phyloP scores from a whole-genome alignment of 2,113 vertebrate genomes.

The Nothobranchius kuhntae region DNA sequence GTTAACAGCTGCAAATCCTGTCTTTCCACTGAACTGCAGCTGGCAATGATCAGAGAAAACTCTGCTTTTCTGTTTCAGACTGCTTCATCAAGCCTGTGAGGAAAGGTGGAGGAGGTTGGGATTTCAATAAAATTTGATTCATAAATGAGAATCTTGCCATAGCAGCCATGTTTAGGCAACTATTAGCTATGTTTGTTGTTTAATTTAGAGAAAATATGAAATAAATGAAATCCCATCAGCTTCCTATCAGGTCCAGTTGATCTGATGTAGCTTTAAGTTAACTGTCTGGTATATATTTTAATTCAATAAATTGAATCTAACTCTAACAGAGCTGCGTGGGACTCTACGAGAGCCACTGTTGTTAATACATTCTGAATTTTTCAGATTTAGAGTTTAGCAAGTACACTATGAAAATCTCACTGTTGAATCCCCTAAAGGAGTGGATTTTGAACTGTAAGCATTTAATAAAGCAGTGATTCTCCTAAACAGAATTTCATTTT shows the following conservation, averaged over 20 bases:
- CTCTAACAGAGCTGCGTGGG: not conserved
- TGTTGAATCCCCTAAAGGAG: too few relatives aligned
- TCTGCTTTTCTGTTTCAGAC: conserved; percentile 10
- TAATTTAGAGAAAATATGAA: not conserved
- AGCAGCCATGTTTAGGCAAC: conserved; percentile 10
- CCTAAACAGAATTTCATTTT: too few relatives aligned
- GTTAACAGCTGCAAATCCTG: not conserved
- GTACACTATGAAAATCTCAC: conserved; percentile 18
- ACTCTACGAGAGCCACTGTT: conserved; percentile 13
- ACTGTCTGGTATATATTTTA: conserved; percentile 5
- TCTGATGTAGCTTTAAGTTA: conserved; percentile 13
- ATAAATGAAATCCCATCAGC: not conserved
- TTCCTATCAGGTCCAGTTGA: not conserved
- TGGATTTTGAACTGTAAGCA: too few relatives aligned
- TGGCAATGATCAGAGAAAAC: conserved; percentile 2
- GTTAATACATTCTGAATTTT: conserved; percentile 4
- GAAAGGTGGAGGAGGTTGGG: not conserved
- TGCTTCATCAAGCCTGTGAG: not conserved
- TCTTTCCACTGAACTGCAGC: conserved; percentile 13
- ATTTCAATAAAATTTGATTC: not conserved
- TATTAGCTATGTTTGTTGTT: not conserved
- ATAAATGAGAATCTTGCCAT: too few relatives aligned
- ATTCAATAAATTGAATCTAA: conserved; percentile 12
- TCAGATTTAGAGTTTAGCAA: conserved; percentile 6
- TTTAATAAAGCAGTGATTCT: too few relatives aligned